Evolutionary conservation across 2,888 invertebrate species (phyloP).

Genomic region (Lepidocyrtinus sp.): DNA sequence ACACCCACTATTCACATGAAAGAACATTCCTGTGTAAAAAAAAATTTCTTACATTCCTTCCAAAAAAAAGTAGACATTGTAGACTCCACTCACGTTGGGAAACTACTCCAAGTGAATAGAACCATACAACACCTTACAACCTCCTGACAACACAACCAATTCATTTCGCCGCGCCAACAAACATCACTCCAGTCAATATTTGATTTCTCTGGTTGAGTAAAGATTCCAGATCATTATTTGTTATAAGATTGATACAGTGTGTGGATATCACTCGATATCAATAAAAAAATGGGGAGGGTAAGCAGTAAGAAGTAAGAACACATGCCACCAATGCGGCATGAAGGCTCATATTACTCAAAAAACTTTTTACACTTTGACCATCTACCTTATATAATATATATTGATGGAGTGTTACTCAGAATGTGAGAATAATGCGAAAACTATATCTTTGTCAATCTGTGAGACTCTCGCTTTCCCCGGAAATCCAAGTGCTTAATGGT

Average conservation of each 20-base stretch:
- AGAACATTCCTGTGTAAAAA: neutral
- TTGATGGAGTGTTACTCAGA: too few species aligned
- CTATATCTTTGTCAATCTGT: conserved; percentile 55
- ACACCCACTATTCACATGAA: neutral
- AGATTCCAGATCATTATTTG: neutral
- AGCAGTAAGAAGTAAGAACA: too few species aligned
- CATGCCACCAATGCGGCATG: too few species aligned
- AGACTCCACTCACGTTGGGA: neutral
- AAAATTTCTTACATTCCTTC: neutral
- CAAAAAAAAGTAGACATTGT: neutral
- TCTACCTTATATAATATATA: too few species aligned
- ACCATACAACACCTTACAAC: conserved; percentile 2
- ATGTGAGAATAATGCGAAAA: conserved; percentile 44
- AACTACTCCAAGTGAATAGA: neutral
- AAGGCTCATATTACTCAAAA: too few species aligned
- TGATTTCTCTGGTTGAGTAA: neutral
- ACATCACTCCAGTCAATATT: conserved; percentile 10
- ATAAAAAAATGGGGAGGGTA: too few species aligned
- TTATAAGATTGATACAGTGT: neutral
- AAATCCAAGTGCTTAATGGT: conserved; percentile 23
- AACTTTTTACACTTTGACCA: too few species aligned
- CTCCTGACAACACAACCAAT: conserved; percentile 10
- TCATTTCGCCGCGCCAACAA: neutral
- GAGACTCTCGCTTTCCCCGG: conserved; percentile 26
- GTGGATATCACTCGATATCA: too few species aligned